phyloP scores from a whole-genome alignment of 2,797 vertebrate genomes.

The Valencia hispanica region DNA sequence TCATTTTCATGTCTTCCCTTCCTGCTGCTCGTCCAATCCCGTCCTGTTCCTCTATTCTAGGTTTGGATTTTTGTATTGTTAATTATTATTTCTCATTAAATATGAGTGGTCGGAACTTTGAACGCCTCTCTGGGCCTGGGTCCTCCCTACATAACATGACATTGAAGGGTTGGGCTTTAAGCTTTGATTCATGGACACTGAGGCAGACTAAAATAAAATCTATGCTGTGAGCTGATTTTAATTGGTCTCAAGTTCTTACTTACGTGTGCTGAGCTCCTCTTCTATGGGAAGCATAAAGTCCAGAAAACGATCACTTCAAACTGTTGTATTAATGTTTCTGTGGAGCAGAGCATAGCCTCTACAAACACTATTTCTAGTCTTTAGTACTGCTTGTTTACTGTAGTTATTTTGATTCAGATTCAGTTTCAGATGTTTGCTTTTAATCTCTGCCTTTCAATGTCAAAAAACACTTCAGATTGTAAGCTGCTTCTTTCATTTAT shows the following conservation, averaged over 20 bases:
- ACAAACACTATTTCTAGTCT: conserved; percentile 35
- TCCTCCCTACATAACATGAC: no score
- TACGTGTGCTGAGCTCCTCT: conserved; percentile 63
- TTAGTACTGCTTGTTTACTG: conserved; percentile 40
- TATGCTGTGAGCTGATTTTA: conserved; percentile 60
- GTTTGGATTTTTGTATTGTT: no score
- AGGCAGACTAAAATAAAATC: conserved; percentile 52
- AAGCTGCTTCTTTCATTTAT: no score
- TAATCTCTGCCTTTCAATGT: conserved; percentile 1
- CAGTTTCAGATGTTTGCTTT: conserved; percentile 18
- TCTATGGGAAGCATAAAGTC: conserved; percentile 59
- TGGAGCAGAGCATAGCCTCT: conserved; percentile 49
- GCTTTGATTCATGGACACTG: conserved; percentile 27
- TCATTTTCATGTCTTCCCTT: no score
- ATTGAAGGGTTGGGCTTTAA: conserved; percentile 14
- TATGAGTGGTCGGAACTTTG: no score
- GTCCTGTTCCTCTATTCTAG: no score
- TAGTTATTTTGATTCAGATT: conserved; percentile 31
- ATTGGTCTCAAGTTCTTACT: conserved; percentile 61
- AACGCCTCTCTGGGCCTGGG: no score
- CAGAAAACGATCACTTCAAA: conserved; percentile 47
- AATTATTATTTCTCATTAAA: no score
- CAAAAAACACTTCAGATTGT: not conserved
- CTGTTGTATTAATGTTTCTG: conserved; percentile 53
- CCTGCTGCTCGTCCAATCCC: no score